Conservation (phyloP, 2,797 vertebrate species). For the Rhabdomys pumilio region DNA sequence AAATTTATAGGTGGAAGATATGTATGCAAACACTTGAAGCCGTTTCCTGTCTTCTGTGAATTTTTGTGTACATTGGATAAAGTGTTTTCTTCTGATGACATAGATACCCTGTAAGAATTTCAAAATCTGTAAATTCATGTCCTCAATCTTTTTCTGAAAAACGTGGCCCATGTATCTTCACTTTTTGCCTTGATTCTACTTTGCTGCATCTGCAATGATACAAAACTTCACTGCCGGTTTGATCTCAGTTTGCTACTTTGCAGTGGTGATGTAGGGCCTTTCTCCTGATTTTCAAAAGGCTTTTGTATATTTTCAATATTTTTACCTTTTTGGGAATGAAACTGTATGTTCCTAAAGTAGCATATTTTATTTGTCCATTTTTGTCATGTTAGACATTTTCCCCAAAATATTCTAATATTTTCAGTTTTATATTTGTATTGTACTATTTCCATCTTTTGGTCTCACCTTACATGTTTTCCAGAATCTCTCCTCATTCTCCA, state of each 20-base stretch:
- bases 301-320: not conserved
- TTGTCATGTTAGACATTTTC: not conserved
- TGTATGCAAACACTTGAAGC: not conserved
- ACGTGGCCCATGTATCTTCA: not conserved
- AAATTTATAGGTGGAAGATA: no score
- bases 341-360: not conserved
- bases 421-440: not conserved
- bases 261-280: not conserved
- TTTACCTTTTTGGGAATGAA: not conserved
- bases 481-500: not conserved
- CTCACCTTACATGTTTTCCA: not conserved
- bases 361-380: not conserved
- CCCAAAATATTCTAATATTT: not conserved
- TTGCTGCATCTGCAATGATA: not conserved
- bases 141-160: not conserved
- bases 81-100: not conserved
- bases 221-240: not conserved
- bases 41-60: not conserved
- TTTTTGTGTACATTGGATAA: not conserved
- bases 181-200: not conserved
- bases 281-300: not conserved
- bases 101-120: not conserved
- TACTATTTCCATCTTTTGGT: not conserved
- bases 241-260: not conserved
- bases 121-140: not conserved